Evolutionary conservation across 1,140 invertebrate genomes (phyloP).

Genomic region (Drosophila nigromelanica): DNA sequence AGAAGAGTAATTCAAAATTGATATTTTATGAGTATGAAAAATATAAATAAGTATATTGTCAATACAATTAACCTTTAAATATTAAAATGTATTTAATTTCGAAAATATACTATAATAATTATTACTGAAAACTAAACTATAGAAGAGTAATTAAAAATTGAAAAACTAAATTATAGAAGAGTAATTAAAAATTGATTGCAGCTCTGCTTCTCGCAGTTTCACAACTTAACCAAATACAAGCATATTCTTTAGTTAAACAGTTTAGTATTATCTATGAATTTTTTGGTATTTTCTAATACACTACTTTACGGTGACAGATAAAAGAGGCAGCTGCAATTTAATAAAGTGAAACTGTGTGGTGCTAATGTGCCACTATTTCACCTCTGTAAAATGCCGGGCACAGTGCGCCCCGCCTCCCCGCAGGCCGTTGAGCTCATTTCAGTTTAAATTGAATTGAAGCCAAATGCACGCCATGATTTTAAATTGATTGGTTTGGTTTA

Average conservation of each 20-base stretch:
- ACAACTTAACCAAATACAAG: neutral
- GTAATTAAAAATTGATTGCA: no score
- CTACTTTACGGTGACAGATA: constrained; percentile 5
- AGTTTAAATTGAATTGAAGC: constrained; percentile 81
- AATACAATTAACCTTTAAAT: no score
- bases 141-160: no score
- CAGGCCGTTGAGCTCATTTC: constrained; percentile 66
- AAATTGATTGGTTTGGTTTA: constrained; percentile 82
- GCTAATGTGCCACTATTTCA: constrained; percentile 11
- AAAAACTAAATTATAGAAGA: no score
- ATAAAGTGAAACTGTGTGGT: constrained; percentile 35
- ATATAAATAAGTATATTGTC: no score
- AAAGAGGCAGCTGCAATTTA: constrained; percentile 30
- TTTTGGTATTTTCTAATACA: neutral
- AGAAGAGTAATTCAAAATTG: no score
- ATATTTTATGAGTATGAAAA: no score
- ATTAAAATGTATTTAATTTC: no score
- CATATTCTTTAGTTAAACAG: neutral
- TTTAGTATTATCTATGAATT: neutral
- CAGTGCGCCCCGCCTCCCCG: neutral
- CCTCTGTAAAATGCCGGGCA: constrained; percentile 22
- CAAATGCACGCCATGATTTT: constrained; percentile 81
- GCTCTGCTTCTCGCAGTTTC: neutral
- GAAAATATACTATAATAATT: no score
- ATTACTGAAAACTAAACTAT: no score